Evolutionary conservation across 1,140 invertebrate genomes (phyloP).

Genomic region (Papilio dardanus): DNA sequence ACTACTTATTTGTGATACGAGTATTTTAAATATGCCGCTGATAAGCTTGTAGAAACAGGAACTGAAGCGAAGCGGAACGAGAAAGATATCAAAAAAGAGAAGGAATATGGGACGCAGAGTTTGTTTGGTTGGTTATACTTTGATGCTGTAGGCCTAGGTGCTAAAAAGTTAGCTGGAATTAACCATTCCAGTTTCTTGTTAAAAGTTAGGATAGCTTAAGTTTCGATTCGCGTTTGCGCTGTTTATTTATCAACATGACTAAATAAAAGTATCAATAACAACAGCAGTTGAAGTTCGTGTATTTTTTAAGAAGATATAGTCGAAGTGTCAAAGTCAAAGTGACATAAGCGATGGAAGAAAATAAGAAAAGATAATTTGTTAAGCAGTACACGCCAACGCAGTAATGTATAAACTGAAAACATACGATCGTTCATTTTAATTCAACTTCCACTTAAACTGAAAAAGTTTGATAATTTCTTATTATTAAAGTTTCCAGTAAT

Average conservation of each 20-base stretch:
- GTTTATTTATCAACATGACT: too few relatives aligned
- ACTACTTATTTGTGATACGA: not conserved
- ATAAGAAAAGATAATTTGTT: not conserved
- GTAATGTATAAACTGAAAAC: not conserved
- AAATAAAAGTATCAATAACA: too few relatives aligned
- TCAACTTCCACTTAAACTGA: conserved; percentile 10
- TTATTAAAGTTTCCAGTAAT: conserved; percentile 36
- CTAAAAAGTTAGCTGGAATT: not conserved
- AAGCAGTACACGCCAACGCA: not conserved
- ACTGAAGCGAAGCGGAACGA: not conserved
- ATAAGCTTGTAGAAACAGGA: not conserved
- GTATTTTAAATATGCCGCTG: not conserved
- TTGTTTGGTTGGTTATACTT: not conserved
- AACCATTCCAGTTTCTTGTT: too few relatives aligned
- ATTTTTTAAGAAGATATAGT: too few relatives aligned
- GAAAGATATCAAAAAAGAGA: not conserved
- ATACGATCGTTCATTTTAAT: not conserved
- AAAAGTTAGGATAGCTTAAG: too few relatives aligned
- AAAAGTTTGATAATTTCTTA: conserved; percentile 30
- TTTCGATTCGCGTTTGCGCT: too few relatives aligned
- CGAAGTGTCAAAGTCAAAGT: too few relatives aligned
- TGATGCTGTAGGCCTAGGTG: not conserved
- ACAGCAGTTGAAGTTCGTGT: too few relatives aligned
- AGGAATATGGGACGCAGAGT: not conserved
- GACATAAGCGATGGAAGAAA: not conserved